Evolutionary conservation across 2,888 invertebrate genomes (phyloP).

Genomic region (Meiosimyza decipiens): DNA sequence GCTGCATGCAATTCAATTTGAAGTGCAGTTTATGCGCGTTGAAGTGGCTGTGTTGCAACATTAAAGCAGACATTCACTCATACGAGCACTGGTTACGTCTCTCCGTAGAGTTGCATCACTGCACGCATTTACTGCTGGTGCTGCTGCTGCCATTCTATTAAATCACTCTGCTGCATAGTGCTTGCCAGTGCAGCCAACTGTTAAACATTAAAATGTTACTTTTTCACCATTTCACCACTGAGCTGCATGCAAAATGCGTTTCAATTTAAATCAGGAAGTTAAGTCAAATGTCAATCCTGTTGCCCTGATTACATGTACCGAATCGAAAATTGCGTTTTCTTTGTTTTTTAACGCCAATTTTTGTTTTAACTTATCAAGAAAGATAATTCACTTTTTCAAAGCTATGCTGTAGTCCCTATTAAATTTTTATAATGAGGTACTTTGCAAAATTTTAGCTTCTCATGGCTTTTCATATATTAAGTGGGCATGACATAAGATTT

Average conservation of each 20-base stretch:
- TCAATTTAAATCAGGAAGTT: background rate
- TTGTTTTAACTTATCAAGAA: too few species aligned
- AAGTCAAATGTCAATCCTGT: background rate
- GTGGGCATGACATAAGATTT: too few species aligned
- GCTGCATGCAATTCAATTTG: too few species aligned
- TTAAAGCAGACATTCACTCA: too few species aligned
- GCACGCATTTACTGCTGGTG: slow-evolving; percentile 18
- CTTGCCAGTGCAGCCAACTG: slow-evolving; percentile 13
- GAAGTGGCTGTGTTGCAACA: too few species aligned
- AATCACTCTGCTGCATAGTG: background rate
- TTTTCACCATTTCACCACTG: background rate
- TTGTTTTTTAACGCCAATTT: too few species aligned
- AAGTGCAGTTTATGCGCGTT: too few species aligned
- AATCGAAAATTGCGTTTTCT: background rate
- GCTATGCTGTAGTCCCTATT: too few species aligned
- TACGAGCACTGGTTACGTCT: background rate
- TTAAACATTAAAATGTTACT: slow-evolving; percentile 1
- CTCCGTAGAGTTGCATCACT: slow-evolving; percentile 20
- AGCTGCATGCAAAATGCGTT: background rate
- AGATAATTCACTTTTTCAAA: too few species aligned
- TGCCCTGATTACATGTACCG: background rate
- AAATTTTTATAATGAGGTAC: too few species aligned
- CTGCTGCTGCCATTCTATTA: background rate
- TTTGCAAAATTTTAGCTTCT: too few species aligned
- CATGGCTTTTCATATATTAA: too few species aligned